These are phyloP conservation scores for Drosophila silvestris DNA, from an alignment of 2,888 invertebrate species.

Conservation along the genomic window DNA sequence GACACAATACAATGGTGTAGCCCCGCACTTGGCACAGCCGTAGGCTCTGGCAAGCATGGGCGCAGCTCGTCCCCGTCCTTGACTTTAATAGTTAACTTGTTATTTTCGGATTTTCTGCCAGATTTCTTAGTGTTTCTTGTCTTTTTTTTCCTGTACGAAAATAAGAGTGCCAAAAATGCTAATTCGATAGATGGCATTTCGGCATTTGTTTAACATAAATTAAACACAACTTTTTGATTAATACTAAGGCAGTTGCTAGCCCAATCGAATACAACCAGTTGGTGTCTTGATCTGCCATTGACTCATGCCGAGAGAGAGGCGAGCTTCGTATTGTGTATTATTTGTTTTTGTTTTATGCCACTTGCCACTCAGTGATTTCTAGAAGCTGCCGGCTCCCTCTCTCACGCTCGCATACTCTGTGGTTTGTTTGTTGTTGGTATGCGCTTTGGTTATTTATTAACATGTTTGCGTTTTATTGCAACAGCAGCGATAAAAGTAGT, in stretches of 20 bases:
- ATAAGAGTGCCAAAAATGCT: conserved; percentile 73
- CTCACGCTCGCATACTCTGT: neutral
- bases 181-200: conserved; percentile 46
- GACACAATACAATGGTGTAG: conserved; percentile 61
- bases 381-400: conserved; percentile 40
- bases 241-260: conserved; percentile 63
- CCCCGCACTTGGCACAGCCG: conserved; percentile 70
- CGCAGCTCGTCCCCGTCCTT: conserved; percentile 69
- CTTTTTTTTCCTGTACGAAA: conserved; percentile 53
- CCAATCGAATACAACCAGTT: conserved; percentile 48
- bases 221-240: conserved; percentile 49
- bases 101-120: conserved; percentile 44
- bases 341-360: conserved; percentile 19
- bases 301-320: conserved; percentile 45
- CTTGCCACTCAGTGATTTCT: conserved; percentile 28
- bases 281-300: conserved; percentile 22
- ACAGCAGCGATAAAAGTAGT: conserved; percentile 58
- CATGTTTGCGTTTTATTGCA: conserved; percentile 75
- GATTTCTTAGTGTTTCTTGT: conserved; percentile 1
- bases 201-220: conserved; percentile 71
- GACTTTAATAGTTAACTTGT: conserved; percentile 64
- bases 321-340: conserved; percentile 18
- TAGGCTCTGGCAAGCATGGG: conserved; percentile 53
- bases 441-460: conserved; percentile 71
- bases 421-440: conserved; percentile 34